These are phyloP conservation scores for Mythimna lalbum DNA, from an alignment of 2,888 invertebrate genomes.

Conservation along the genomic window DNA sequence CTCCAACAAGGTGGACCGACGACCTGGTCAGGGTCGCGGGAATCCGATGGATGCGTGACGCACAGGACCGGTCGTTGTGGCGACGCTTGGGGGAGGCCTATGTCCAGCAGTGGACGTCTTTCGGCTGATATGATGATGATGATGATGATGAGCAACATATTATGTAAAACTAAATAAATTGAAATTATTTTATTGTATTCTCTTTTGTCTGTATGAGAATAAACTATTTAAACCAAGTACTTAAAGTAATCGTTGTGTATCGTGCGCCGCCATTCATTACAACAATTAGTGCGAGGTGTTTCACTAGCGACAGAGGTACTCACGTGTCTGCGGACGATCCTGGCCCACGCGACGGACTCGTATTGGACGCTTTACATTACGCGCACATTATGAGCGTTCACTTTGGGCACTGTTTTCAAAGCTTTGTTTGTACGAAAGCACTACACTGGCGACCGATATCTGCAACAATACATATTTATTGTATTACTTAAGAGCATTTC, in stretches of 20 bases:
- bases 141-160: no score
- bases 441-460: background rate
- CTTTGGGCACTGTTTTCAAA: background rate
- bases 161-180: no score
- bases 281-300: conserved; percentile 24
- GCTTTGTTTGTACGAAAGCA: background rate
- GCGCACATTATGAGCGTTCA: background rate
- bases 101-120: no score
- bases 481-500: background rate
- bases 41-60: no score
- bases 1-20: no score
- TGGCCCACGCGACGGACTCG: background rate
- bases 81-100: no score
- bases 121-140: no score
- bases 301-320: conserved; percentile 23
- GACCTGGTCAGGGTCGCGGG: no score
- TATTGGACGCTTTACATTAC: conserved; percentile 1
- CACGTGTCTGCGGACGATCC: background rate
- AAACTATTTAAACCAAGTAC: no score
- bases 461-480: conserved; percentile 20
- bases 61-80: no score
- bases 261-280: conserved; percentile 26
- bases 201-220: no score
- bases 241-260: conserved; percentile 9
- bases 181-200: no score